Evolutionary conservation across 1,140 invertebrate genomes (phyloP).

Genomic region (Dolichoris vasculosae): DNA sequence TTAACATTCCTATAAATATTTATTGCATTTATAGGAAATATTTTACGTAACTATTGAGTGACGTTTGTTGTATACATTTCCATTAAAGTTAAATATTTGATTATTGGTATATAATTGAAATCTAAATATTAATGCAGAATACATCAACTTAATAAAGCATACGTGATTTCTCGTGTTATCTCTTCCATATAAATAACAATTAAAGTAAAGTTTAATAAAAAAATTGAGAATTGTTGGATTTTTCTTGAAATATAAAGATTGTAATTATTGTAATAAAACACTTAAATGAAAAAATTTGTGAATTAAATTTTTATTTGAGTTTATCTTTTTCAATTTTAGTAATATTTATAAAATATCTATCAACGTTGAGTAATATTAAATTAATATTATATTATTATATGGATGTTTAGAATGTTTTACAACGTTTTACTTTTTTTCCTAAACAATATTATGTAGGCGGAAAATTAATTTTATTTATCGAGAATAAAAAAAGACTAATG

Average conservation of each 20-base stretch:
- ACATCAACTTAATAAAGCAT: background rate
- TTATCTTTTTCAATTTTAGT: too few species aligned
- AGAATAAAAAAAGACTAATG: too few species aligned
- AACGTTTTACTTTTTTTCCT: too few species aligned
- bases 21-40: background rate
- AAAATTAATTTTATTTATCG: too few species aligned
- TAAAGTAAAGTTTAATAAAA: background rate
- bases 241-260: background rate
- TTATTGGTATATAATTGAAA: background rate
- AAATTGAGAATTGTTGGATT: background rate
- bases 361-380: too few species aligned
- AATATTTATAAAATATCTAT: too few species aligned
- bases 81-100: slow-evolving; percentile 1
- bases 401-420: too few species aligned
- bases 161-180: background rate
- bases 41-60: background rate
- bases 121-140: slow-evolving; percentile 15
- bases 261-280: too few species aligned
- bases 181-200: background rate
- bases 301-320: too few species aligned
- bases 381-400: too few species aligned
- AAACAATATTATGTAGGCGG: too few species aligned
- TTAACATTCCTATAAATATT: slow-evolving; percentile 2
- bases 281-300: too few species aligned
- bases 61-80: background rate